Evolutionary conservation across 2,888 invertebrate genomes (phyloP).

Genomic region (Hydrotaea diabolus): DNA sequence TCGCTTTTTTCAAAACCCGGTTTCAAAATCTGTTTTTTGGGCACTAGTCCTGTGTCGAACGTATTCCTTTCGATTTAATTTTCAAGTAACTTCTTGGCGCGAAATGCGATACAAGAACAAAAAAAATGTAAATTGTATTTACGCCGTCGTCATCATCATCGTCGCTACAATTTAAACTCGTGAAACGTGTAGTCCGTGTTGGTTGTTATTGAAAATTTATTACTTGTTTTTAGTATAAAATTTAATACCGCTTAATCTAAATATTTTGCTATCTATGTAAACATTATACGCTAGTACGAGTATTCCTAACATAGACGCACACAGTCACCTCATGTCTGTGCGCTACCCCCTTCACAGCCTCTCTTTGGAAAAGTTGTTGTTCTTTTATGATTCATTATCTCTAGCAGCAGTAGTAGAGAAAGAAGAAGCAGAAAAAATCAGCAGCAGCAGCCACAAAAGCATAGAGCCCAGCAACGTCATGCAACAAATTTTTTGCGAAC

Average conservation of each 20-base stretch:
- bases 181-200: not conserved
- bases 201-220: slow-evolving; percentile 51
- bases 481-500: too few relatives aligned
- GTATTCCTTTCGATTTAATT: not conserved
- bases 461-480: not conserved
- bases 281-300: slow-evolving; percentile 20
- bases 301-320: slow-evolving; percentile 21
- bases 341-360: not conserved
- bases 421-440: not conserved
- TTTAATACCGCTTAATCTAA: slow-evolving; percentile 33
- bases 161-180: not conserved
- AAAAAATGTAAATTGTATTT: not conserved
- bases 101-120: not conserved
- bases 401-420: not conserved
- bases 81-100: not conserved
- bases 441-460: not conserved
- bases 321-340: not conserved
- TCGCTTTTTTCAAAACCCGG: too few relatives aligned
- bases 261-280: slow-evolving; percentile 54
- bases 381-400: slow-evolving; percentile 50
- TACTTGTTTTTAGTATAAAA: slow-evolving; percentile 47
- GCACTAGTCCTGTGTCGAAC: too few relatives aligned
- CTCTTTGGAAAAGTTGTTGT: slow-evolving; percentile 12
- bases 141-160: not conserved
- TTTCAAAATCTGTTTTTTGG: too few relatives aligned